A percentile compares a stretch with the other conserved stretches of the same genome.
These are phyloP conservation scores for Hyalella azteca DNA, from an alignment of 2,888 invertebrate species.

Conservation along the genomic window DNA sequence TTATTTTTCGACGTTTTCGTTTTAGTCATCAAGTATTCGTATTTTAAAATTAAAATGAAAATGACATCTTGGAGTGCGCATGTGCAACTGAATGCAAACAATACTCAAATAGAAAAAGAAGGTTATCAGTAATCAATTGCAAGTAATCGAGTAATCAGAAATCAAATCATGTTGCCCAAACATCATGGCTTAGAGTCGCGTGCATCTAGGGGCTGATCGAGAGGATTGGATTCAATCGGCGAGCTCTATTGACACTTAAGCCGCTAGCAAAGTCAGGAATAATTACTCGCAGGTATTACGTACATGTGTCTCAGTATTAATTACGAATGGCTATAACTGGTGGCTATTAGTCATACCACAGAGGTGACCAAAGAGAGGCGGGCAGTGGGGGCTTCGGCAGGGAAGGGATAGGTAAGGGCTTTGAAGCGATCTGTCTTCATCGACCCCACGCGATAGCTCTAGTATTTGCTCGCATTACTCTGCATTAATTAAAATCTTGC, in stretches of 20 bases:
- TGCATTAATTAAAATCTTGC: constrained; percentile 29
- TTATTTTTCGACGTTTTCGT: too few species aligned
- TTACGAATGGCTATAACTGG: constrained; percentile 16
- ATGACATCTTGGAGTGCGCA: too few species aligned
- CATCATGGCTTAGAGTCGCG: too few species aligned
- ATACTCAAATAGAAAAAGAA: too few species aligned
- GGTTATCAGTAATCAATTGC: too few species aligned
- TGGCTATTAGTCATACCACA: constrained; percentile 6
- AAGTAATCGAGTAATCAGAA: too few species aligned
- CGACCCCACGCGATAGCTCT: constrained; percentile 11
- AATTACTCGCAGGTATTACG: constrained; percentile 17
- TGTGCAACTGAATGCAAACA: too few species aligned
- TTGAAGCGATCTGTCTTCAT: constrained; percentile 3
- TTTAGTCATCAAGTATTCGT: too few species aligned
- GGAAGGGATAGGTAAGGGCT: not conserved
- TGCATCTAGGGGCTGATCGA: too few species aligned
- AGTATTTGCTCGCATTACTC: constrained; percentile 30
- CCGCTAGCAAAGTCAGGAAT: not conserved
- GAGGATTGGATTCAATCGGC: not conserved
- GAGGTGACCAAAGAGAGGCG: constrained; percentile 19
- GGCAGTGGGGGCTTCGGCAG: not conserved
- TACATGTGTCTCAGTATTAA: not conserved
- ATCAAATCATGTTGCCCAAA: too few species aligned
- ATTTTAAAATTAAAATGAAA: too few species aligned
- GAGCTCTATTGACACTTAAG: constrained; percentile 19